phyloP scores from a whole-genome alignment of 2,113 vertebrate genomes.

The Myxocyprinus asiaticus region DNA sequence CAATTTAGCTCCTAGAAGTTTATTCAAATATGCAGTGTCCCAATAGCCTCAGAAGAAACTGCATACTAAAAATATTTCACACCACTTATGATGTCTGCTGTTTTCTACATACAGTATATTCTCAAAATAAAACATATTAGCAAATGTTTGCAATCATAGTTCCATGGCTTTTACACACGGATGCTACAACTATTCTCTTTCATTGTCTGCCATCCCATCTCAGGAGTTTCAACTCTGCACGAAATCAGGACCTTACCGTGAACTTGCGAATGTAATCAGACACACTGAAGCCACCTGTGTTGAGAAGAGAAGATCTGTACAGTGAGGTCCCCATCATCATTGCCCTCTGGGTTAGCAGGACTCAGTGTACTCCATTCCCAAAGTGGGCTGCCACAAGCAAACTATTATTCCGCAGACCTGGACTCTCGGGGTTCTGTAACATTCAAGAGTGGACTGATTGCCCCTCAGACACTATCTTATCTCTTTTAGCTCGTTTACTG shows the following conservation, averaged over 20 bases:
- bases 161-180: no score
- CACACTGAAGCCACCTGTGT: slow-evolving; percentile 75
- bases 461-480: slow-evolving; percentile 74
- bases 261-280: slow-evolving; percentile 79
- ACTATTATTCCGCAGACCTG: neutral
- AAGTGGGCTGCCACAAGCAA: neutral
- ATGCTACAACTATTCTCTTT: no score
- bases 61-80: no score
- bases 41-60: no score
- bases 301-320: slow-evolving; percentile 67
- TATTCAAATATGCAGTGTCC: no score
- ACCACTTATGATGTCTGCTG: no score
- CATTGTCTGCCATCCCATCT: neutral
- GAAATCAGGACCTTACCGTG: slow-evolving; percentile 71
- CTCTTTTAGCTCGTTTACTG: slow-evolving; percentile 59
- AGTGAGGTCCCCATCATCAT: slow-evolving; percentile 76
- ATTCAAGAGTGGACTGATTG: slow-evolving; percentile 61
- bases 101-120: no score
- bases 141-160: neutral
- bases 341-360: slow-evolving; percentile 22
- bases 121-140: no score
- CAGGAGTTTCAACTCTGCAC: neutral
- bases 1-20: no score
- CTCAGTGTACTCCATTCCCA: slow-evolving; percentile 20
- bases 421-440: slow-evolving; percentile 38